These are phyloP conservation scores for Numida meleagris DNA, from an alignment of 2,113 vertebrate genomes.

Conservation along the genomic window DNA sequence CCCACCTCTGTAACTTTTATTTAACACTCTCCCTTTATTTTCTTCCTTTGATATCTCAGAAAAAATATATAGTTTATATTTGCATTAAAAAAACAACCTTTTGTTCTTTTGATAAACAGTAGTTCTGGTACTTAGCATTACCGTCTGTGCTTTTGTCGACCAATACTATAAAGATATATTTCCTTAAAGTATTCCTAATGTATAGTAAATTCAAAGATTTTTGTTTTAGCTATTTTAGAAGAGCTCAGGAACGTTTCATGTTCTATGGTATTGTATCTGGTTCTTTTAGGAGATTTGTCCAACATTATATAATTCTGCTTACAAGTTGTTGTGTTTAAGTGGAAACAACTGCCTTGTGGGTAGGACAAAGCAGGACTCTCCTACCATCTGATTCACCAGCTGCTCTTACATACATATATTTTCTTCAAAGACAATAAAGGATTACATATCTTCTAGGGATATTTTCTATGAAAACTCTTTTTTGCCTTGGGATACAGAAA, in stretches of 20 bases:
- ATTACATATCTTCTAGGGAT: not conserved
- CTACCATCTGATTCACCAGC: not conserved
- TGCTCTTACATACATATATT: not conserved
- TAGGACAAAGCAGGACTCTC: not conserved
- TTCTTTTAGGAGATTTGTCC: not conserved
- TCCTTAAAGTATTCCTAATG: not conserved
- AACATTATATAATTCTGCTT: not conserved
- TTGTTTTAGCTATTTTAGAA: not conserved
- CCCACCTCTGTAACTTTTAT: not conserved
- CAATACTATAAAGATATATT: not conserved
- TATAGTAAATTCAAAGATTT: not conserved
- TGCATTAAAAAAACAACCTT: not conserved
- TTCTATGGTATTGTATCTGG: not conserved
- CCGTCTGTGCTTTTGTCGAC: not conserved
- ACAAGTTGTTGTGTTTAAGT: not conserved
- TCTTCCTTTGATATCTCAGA: not conserved
- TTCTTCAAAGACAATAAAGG: not conserved
- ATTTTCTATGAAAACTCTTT: not conserved
- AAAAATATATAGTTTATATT: not conserved
- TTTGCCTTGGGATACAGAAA: not conserved
- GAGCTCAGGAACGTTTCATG: not conserved
- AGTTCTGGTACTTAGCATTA: fast-evolving
- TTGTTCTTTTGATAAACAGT: not conserved
- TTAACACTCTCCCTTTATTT: not conserved
- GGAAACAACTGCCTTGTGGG: not conserved